Evolutionary conservation across 2,113 vertebrate species (phyloP).

Genomic region (Chamaea fasciata): DNA sequence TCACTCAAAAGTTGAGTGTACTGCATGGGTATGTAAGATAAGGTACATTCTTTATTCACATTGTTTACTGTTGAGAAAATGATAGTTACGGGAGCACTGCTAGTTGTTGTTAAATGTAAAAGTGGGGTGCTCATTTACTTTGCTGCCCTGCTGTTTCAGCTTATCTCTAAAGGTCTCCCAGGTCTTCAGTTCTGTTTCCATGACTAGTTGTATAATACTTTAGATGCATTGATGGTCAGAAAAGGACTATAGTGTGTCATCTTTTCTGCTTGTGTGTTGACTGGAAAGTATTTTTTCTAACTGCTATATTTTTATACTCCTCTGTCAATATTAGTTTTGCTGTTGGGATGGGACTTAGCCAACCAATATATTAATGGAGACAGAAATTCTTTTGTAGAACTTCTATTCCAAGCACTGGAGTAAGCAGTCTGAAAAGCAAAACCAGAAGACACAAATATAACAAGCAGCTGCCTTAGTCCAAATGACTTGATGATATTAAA

Average conservation of each 20-base stretch:
- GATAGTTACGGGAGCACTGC: neutral
- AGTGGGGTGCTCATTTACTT: neutral
- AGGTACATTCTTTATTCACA: conserved; percentile 2
- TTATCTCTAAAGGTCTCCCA: neutral
- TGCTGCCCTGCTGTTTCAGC: neutral
- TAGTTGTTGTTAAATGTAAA: neutral
- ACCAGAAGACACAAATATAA: neutral
- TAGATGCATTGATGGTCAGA: neutral
- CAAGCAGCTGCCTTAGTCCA: neutral
- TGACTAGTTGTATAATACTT: neutral
- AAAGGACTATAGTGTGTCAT: neutral
- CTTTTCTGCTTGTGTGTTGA: neutral
- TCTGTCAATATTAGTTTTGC: neutral
- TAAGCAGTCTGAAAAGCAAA: neutral
- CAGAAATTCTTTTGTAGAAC: neutral
- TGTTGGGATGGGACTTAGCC: neutral
- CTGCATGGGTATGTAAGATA: neutral
- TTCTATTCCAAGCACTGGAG: neutral
- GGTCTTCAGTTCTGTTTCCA: neutral
- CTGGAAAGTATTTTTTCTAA: neutral
- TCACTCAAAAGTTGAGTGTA: neutral
- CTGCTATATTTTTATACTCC: neutral
- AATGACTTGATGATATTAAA: neutral
- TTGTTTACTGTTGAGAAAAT: neutral
- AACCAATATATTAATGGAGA: neutral